Evolutionary conservation across 2,888 invertebrate genomes (phyloP).

Genomic region (Noctuana brunneofusca): DNA sequence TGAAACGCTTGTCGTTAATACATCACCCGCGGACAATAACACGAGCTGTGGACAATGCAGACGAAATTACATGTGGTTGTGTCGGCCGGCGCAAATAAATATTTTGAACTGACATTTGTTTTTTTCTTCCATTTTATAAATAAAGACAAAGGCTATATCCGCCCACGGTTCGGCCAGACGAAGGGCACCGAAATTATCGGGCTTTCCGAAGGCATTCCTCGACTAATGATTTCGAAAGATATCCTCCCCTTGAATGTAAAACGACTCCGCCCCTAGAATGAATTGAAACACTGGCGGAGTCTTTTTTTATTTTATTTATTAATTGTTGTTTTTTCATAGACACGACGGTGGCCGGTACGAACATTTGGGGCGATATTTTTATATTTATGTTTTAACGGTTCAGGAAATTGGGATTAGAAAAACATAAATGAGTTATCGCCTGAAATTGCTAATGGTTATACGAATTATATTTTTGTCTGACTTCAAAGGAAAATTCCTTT

Average conservation of each 20-base stretch:
- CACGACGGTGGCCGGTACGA: conserved; percentile 55
- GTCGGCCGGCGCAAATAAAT: conserved; percentile 70
- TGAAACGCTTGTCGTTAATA: conserved; percentile 63
- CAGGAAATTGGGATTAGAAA: conserved; percentile 38
- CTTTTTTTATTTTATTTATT: conserved; percentile 72
- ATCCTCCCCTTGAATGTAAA: conserved; percentile 83
- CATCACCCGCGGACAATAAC: conserved; percentile 67
- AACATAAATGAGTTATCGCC: conserved; percentile 32
- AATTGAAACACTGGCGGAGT: conserved; percentile 77
- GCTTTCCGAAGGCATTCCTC: conserved; percentile 71
- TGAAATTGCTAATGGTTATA: conserved; percentile 1
- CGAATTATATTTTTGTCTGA: conserved; percentile 2
- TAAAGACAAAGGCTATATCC: conserved; percentile 78
- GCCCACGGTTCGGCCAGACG: conserved; percentile 66
- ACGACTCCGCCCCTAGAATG: conserved; percentile 77
- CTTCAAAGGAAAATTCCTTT: neutral
- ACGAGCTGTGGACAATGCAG: conserved; percentile 59
- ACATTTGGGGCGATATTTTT: conserved; percentile 44
- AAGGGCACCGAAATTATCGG: conserved; percentile 75
- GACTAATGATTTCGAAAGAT: conserved; percentile 80
- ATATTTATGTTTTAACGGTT: conserved; percentile 40
- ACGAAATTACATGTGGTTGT: conserved; percentile 68
- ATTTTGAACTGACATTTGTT: conserved; percentile 69
- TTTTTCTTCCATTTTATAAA: conserved; percentile 65
- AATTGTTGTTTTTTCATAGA: conserved; percentile 74